Conservation (phyloP, 2,113 vertebrate genomes). For the Xenopus tropicalis region UCB_Xtro_10.0 CM004445.2:27166001-27166500, state of each 20-base stretch:
- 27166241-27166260: constrained; percentile 51
- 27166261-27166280: constrained; percentile 56
- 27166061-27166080: constrained; percentile 59
- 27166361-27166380: constrained; percentile 67
- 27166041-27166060: constrained; percentile 65
- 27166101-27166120: constrained; percentile 57
- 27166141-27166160: constrained; percentile 60
- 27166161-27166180: constrained; percentile 63
- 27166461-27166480: constrained; percentile 48
- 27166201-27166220: constrained; percentile 50
- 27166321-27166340: constrained; percentile 49
- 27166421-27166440: constrained; percentile 51
- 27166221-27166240: constrained; percentile 55
- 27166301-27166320: constrained; percentile 57
- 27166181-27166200: constrained; percentile 66
- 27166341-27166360: constrained; percentile 62
- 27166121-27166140: constrained; percentile 63
- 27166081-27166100: constrained; percentile 71
- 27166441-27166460: constrained; percentile 50
- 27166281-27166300: constrained; percentile 53
- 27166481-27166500: constrained; percentile 54
- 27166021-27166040: constrained; percentile 66
- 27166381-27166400: constrained; percentile 47
- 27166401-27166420: constrained; percentile 60
- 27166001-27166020: constrained; percentile 58